Evolutionary conservation across 1,140 invertebrate genomes (phyloP).

Genomic region (Drosophila azteca): DNA sequence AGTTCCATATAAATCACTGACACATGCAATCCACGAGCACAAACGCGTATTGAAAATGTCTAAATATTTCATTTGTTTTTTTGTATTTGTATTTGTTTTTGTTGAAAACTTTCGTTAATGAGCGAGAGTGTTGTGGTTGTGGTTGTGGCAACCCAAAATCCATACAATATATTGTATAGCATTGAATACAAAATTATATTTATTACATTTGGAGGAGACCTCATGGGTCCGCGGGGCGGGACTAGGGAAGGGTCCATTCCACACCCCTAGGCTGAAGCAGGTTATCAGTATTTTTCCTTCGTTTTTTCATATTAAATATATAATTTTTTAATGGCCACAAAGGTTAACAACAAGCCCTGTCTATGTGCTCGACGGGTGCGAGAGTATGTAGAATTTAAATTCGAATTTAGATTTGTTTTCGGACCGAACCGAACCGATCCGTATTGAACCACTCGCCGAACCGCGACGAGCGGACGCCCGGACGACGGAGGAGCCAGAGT

Average conservation of each 20-base stretch:
- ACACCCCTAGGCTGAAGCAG: conserved; percentile 26
- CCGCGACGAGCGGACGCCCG: too few relatives aligned
- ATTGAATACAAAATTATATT: conserved; percentile 7
- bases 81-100: conserved; percentile 24
- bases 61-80: conserved; percentile 18
- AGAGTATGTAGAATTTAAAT: conserved; percentile 11
- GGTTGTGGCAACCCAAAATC: conserved; percentile 6
- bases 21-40: conserved; percentile 60
- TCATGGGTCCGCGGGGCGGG: conserved; percentile 26
- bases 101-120: conserved; percentile 10
- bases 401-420: conserved; percentile 34
- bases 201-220: conserved; percentile 14
- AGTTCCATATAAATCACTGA: conserved; percentile 60
- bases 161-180: background rate
- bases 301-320: conserved; percentile 35
- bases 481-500: background rate
- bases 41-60: conserved; percentile 53
- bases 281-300: conserved; percentile 51
- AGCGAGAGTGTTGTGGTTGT: conserved; percentile 3
- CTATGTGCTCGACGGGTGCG: background rate
- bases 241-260: conserved; percentile 44
- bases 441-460: too few relatives aligned
- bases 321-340: conserved; percentile 57
- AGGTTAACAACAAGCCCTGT: conserved; percentile 50
- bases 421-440: too few relatives aligned